A percentile compares a stretch with the other conserved stretches of the same genome.
These are phyloP conservation scores for Scaptomyza graminum DNA, from an alignment of 1,140 invertebrate species.

Conservation along the genomic window DNA sequence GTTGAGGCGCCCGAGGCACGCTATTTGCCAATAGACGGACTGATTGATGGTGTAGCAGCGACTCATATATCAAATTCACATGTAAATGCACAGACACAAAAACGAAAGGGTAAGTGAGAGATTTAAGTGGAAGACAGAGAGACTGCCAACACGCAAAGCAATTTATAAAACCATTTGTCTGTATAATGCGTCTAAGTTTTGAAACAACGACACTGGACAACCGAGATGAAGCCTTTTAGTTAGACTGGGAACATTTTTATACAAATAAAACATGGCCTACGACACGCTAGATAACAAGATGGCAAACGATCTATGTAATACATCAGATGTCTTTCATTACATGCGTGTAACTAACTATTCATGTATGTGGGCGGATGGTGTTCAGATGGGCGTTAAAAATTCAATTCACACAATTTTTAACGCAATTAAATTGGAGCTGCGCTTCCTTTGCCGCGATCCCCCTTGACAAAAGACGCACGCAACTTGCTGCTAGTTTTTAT, in stretches of 20 bases:
- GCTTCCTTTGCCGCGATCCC: background rate
- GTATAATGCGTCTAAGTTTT: conserved; percentile 46
- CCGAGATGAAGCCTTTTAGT: conserved; percentile 37
- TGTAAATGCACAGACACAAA: conserved; percentile 54
- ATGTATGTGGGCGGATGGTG: conserved; percentile 45
- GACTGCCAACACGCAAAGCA: conserved; percentile 61
- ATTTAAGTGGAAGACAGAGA: background rate
- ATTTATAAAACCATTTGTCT: conserved; percentile 77
- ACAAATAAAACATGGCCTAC: conserved; percentile 49
- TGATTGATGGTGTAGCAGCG: conserved; percentile 67
- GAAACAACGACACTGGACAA: background rate
- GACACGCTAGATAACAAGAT: conserved; percentile 65
- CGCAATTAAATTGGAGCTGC: conserved; percentile 68
- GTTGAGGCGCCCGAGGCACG: conserved; percentile 7
- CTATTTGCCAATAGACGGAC: conserved; percentile 50
- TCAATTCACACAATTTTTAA: conserved; percentile 80
- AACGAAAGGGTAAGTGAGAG: background rate
- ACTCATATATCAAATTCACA: conserved; percentile 79
- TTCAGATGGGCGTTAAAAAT: conserved; percentile 69
- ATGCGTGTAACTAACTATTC: conserved; percentile 75
- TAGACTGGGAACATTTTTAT: conserved; percentile 21
- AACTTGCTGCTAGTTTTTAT: conserved; percentile 42
- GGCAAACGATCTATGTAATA: conserved; percentile 7
- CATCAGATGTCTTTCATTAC: conserved; percentile 40
- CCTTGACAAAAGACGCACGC: conserved; percentile 38